These are phyloP conservation scores for Rhinoderma darwinii DNA, from an alignment of 2,113 vertebrate genomes.

Conservation along the genomic window DNA sequence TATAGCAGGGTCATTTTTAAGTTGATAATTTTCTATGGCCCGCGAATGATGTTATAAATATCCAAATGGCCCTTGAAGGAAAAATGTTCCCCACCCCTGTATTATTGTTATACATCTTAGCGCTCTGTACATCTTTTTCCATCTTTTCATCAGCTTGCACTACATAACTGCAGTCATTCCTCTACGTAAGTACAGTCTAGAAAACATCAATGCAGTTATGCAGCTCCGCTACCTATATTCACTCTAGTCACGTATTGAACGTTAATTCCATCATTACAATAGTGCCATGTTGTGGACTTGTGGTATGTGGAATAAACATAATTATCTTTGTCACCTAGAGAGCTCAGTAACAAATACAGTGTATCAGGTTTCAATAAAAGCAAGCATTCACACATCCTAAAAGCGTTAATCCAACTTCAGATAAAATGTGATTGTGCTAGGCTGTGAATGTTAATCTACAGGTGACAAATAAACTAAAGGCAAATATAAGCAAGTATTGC, in stretches of 20 bases:
- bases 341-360: slow-evolving; percentile 51
- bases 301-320: not conserved
- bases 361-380: slow-evolving; percentile 48
- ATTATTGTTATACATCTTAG: too few relatives aligned
- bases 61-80: too few relatives aligned
- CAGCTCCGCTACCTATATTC: not conserved
- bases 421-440: slow-evolving; percentile 33
- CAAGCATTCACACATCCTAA: slow-evolving; percentile 22
- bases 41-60: too few relatives aligned
- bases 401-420: slow-evolving; percentile 31
- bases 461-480: slow-evolving; percentile 24
- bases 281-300: not conserved
- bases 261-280: not conserved
- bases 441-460: slow-evolving; percentile 28
- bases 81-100: too few relatives aligned
- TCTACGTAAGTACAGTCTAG: not conserved
- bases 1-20: too few relatives aligned
- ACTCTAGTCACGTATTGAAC: not conserved
- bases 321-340: slow-evolving; percentile 50
- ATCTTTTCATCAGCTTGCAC: too few relatives aligned
- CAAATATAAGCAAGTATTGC: slow-evolving; percentile 18
- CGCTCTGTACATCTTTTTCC: too few relatives aligned
- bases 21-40: too few relatives aligned
- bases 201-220: not conserved
- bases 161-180: not conserved